phyloP scores from a whole-genome alignment of 2,888 invertebrate genomes.

The Aricia artaxerxes region DNA sequence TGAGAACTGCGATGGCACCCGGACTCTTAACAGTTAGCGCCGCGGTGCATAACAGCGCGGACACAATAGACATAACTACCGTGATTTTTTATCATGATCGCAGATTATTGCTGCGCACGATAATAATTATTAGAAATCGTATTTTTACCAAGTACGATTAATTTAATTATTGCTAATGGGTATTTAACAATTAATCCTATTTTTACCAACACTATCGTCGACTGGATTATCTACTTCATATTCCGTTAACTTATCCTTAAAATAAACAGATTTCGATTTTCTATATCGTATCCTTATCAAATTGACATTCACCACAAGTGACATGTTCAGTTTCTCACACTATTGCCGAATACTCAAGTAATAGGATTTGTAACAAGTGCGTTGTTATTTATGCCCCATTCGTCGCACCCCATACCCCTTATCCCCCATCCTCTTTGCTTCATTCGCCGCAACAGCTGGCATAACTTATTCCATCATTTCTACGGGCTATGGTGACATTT shows the following conservation, averaged over 20 bases:
- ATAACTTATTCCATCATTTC: neutral
- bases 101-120: too few relatives aligned
- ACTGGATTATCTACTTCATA: neutral
- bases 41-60: too few relatives aligned
- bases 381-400: conserved; percentile 10
- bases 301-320: neutral
- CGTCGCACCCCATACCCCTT: neutral
- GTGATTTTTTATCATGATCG: too few relatives aligned
- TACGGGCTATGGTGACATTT: neutral
- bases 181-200: too few relatives aligned
- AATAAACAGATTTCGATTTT: neutral
- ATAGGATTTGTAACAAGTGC: conserved; percentile 3
- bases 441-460: neutral
- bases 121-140: too few relatives aligned
- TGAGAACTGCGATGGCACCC: too few relatives aligned
- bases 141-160: too few relatives aligned
- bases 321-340: neutral
- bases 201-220: too few relatives aligned
- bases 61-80: too few relatives aligned
- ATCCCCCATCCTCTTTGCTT: neutral
- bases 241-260: neutral
- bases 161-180: too few relatives aligned
- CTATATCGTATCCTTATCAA: neutral
- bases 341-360: neutral
- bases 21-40: too few relatives aligned